These are phyloP conservation scores for Enteromius viviparus DNA, from an alignment of 2,797 vertebrate genomes.

Conservation along the genomic window DNA sequence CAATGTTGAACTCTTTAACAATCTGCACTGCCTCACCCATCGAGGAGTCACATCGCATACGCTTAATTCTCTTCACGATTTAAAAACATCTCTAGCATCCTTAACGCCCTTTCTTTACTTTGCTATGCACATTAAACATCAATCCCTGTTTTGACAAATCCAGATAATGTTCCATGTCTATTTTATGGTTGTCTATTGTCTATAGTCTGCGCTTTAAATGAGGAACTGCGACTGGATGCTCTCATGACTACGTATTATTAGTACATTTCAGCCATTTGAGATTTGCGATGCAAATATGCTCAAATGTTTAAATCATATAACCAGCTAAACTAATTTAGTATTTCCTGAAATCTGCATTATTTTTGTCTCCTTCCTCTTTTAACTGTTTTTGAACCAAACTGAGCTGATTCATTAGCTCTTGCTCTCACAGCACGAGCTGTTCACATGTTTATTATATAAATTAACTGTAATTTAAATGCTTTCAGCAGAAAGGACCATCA, in stretches of 20 bases:
- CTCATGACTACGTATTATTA: not conserved
- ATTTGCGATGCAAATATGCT: not conserved
- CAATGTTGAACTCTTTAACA: not conserved
- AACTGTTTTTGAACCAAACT: not conserved
- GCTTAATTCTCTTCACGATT: not conserved
- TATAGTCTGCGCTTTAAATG: not conserved
- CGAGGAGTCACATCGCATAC: not conserved
- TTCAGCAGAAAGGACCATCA: not conserved
- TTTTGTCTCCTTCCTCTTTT: conserved; percentile 38
- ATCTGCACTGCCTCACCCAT: not conserved
- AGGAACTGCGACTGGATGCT: not conserved
- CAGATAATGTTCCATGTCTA: not conserved
- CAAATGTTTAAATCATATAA: not conserved
- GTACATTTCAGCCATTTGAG: not conserved
- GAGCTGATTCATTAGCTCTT: no score
- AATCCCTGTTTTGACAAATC: not conserved
- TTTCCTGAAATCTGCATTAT: not conserved
- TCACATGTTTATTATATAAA: not conserved
- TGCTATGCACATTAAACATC: not conserved
- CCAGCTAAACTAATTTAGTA: not conserved
- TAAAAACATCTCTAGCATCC: not conserved
- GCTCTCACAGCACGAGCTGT: no score
- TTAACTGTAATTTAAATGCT: not conserved
- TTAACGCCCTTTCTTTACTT: not conserved
- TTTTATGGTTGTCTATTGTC: not conserved